Base-by-base conservation (phyloP, 2,888 invertebrate genomes). In the Helicoverpa assulta region DNA sequence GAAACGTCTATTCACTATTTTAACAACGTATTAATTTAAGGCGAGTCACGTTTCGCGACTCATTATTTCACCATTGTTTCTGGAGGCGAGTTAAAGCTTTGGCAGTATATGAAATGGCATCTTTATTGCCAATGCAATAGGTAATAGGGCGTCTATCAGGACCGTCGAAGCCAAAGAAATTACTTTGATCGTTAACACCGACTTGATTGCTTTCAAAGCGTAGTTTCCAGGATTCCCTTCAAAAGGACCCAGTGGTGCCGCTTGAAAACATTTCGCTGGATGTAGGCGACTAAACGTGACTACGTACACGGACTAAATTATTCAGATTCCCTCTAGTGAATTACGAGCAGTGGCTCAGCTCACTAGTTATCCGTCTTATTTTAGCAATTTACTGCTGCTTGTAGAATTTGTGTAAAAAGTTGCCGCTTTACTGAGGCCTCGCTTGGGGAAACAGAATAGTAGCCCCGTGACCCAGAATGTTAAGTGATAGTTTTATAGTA, bases 141-240 rank as follows among this genome's bases (percentile, higher is more conserved):
- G 83, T 85, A 88, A 86, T 87, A 72, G 62, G 61, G 63, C 78
- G 63, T 76, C 84, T 81, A 86, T 87, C 84, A 79, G 73, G 66
- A 78, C 81, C 83, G 80, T 78, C 69, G 89, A 91, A 92, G 90
- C 89, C 89, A 90, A 91, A 93, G 91, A 92, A 93, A 92, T 92
- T 91, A 91, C 91, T 89, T 87, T 86, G 88, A 89, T 89, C 91
- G 89, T 91, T 91, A 91, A 90, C 90, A 90, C 89, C 87, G 84
- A 85, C 88, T 88, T 92, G 92, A 93, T 92, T 92, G 93, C 92
- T 92, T 93, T 90, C 70, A 70, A 63, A 80, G 80, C 63, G 77
- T 19, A 76, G 68, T 76, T 76, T 79, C 74, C 74, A 85, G 87
- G 87, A 87, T 88, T 86, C 87, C 85, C 85, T 88, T 89, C 87